Conservation (phyloP, 2,113 vertebrate species). For the Pedionomus torquatus region DNA sequence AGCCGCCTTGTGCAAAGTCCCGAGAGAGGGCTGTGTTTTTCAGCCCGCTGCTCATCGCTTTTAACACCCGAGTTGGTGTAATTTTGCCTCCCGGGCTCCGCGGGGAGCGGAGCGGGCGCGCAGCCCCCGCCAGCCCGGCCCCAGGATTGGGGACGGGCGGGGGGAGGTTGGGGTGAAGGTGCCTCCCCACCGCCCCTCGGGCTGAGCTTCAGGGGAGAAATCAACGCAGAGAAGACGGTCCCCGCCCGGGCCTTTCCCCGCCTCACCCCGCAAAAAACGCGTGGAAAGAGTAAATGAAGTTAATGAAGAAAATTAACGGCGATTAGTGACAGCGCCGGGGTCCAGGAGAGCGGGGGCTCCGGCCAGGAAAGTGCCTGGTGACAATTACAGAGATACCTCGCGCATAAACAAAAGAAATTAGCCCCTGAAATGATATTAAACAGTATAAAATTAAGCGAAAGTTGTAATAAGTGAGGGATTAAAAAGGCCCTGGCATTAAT, state of each 20-base stretch:
- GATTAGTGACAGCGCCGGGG: slow-evolving; percentile 55
- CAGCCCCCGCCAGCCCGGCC: background rate
- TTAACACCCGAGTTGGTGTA: background rate
- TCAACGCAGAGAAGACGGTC: background rate
- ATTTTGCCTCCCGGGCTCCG: background rate
- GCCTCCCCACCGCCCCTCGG: fast-evolving
- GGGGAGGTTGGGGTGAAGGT: background rate
- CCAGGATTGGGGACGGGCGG: background rate
- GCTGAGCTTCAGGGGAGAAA: background rate
- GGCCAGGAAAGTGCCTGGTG: slow-evolving; percentile 17
- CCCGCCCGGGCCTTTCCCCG: background rate
- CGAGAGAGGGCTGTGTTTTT: slow-evolving; percentile 4
- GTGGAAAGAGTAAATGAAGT: slow-evolving; percentile 80
- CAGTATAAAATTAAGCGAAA: slow-evolving; percentile 58
- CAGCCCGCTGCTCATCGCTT: background rate
- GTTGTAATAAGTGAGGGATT: slow-evolving; percentile 66
- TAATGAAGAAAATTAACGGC: slow-evolving; percentile 79
- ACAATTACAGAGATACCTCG: background rate
- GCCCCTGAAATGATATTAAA: slow-evolving; percentile 51
- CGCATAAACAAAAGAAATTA: slow-evolving; percentile 71
- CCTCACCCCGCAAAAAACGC: slow-evolving; percentile 41
- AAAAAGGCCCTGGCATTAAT: slow-evolving; percentile 57
- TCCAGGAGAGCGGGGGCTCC: background rate
- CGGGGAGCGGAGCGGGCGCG: background rate
- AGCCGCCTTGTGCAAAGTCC: background rate